Percentiles rank a stretch among this genome's conserved stretches.
Evolutionary conservation across 2,797 vertebrate species (phyloP).

Genomic region (Enteromius argenteus): DNA sequence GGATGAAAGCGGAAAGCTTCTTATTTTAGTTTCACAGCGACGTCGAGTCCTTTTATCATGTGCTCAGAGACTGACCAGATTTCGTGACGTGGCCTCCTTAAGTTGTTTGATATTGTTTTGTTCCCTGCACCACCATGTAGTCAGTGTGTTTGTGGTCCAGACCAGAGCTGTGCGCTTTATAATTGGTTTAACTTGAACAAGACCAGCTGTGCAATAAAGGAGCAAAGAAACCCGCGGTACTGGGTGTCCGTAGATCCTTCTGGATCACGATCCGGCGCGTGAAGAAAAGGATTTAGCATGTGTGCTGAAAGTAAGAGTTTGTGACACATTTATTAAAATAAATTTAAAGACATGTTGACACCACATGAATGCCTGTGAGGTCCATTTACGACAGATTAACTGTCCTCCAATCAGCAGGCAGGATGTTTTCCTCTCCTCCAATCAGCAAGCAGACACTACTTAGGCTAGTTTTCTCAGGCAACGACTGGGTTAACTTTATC

Average conservation of each 20-base stretch:
- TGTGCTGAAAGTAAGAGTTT: neutral
- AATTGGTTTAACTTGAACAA: conserved; percentile 77
- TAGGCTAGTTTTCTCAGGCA: neutral
- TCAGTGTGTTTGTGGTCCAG: conserved; percentile 69
- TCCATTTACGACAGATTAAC: neutral
- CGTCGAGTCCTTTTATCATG: conserved; percentile 70
- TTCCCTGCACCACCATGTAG: conserved; percentile 68
- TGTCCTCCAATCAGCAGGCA: neutral
- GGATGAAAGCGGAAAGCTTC: conserved; percentile 45
- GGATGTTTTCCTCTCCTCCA: neutral
- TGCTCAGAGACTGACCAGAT: conserved; percentile 73
- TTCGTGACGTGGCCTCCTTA: conserved; percentile 72
- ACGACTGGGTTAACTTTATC: neutral
- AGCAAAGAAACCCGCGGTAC: conserved; percentile 55
- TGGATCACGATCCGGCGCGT: neutral
- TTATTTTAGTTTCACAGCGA: conserved; percentile 72
- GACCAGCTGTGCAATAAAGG: conserved; percentile 80
- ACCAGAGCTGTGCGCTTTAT: conserved; percentile 67
- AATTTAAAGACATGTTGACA: conserved; percentile 25
- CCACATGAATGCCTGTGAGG: conserved; percentile 8
- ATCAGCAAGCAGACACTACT: neutral
- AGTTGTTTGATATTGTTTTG: conserved; percentile 71
- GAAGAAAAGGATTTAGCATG: neutral
- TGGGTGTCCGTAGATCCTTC: conserved; percentile 7
- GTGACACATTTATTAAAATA: conserved; percentile 16